A percentile compares a stretch with the other conserved stretches of the same genome.
These are phyloP conservation scores for Xiphydria camelus DNA, from an alignment of 2,888 invertebrate species.

Conservation along the genomic window DNA sequence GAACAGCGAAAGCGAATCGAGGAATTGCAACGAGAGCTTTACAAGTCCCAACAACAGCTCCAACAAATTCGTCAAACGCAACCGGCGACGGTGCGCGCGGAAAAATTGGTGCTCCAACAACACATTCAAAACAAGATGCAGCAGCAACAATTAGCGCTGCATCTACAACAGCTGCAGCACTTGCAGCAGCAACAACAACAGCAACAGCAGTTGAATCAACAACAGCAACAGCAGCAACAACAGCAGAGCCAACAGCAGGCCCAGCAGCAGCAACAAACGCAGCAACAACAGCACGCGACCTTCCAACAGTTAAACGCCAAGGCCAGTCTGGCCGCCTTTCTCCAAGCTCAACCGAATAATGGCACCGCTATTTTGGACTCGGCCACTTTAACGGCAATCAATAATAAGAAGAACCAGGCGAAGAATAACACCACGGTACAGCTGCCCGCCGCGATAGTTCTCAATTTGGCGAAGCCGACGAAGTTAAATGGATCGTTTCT, in stretches of 20 bases:
- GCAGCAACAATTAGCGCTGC: slow-evolving; percentile 62
- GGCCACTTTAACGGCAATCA: slow-evolving; percentile 52
- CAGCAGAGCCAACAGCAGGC: slow-evolving; percentile 38
- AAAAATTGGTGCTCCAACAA: slow-evolving; percentile 65
- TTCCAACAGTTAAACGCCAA: slow-evolving; percentile 58
- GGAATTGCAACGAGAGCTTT: slow-evolving; percentile 80
- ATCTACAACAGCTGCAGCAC: slow-evolving; percentile 66
- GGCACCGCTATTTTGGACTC: slow-evolving; percentile 48
- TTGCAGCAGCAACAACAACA: slow-evolving; percentile 64
- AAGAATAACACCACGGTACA: slow-evolving; percentile 52
- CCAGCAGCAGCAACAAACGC: slow-evolving; percentile 36
- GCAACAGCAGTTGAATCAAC: slow-evolving; percentile 62
- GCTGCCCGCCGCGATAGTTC: slow-evolving; percentile 51
- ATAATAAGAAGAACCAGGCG: slow-evolving; percentile 53
- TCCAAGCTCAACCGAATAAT: slow-evolving; percentile 55
- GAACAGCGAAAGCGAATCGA: slow-evolving; percentile 88
- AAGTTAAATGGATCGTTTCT: slow-evolving; percentile 52
- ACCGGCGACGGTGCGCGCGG: slow-evolving; percentile 61
- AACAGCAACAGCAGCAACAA: slow-evolving; percentile 59
- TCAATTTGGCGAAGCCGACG: slow-evolving; percentile 50
- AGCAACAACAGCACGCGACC: slow-evolving; percentile 49
- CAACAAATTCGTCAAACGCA: slow-evolving; percentile 70
- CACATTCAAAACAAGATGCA: slow-evolving; percentile 74
- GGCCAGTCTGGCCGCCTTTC: slow-evolving; percentile 59
- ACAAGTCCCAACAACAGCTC: slow-evolving; percentile 76